Percentiles rank a stretch among this genome's conserved stretches.
phyloP scores from a whole-genome alignment of 1,140 invertebrate species.

The Epicauta chinensis region DNA sequence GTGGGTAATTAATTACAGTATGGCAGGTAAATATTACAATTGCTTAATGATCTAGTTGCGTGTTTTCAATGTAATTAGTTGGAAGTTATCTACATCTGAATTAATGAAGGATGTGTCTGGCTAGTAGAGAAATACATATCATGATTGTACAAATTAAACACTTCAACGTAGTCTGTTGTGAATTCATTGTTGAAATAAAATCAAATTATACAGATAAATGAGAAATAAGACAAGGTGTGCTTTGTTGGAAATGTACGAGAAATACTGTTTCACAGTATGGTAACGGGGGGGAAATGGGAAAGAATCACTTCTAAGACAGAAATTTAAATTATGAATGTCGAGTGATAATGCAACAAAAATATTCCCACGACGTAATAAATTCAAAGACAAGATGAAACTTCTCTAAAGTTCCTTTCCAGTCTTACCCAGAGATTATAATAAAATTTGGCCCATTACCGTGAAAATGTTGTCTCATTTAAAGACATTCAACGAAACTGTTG shows the following conservation, averaged over 20 bases:
- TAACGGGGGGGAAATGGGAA: no score
- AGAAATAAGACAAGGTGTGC: no score
- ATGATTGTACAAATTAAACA: no score
- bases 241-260: no score
- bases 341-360: conserved; percentile 14
- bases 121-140: no score
- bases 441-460: conserved; percentile 15
- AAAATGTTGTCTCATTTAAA: conserved; percentile 17
- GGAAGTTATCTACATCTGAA: conserved; percentile 20
- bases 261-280: no score
- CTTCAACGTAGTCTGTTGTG: no score
- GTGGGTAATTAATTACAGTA: conserved; percentile 27
- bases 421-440: conserved; percentile 14
- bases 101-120: conserved; percentile 20
- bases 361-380: conserved; percentile 17
- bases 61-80: conserved; percentile 23
- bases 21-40: conserved; percentile 25
- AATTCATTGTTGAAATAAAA: no score
- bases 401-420: conserved; percentile 11
- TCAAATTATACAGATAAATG: no score
- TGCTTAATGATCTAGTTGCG: conserved; percentile 31
- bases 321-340: conserved; percentile 13
- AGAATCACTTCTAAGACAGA: neutral
- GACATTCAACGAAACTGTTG: conserved; percentile 16
- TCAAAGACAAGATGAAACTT: conserved; percentile 11